These are phyloP conservation scores for Epinotia ramella DNA, from an alignment of 2,888 invertebrate genomes.

Conservation along the genomic window DNA sequence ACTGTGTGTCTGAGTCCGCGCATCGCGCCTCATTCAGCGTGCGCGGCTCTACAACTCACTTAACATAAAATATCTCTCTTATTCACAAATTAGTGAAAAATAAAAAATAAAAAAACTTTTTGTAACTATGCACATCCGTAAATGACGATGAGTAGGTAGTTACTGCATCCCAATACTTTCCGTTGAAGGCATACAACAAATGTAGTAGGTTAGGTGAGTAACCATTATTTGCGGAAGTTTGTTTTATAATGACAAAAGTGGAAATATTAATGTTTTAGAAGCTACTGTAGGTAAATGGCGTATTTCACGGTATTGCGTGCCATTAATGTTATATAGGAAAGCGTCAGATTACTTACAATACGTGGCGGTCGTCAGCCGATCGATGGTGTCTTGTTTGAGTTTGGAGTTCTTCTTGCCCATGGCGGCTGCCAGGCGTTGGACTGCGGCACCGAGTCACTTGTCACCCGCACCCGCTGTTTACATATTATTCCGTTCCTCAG, in stretches of 20 bases:
- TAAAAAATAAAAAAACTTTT: no score
- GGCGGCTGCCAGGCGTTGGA: conserved; percentile 60
- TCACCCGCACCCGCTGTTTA: conserved; percentile 66
- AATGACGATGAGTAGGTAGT: no score
- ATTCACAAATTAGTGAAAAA: no score
- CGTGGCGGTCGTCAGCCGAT: conserved; percentile 95
- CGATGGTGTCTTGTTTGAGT: conserved; percentile 97
- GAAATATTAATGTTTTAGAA: no score
- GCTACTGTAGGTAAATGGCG: background rate
- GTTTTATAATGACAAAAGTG: no score
- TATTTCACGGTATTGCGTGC: background rate
- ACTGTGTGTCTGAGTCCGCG: no score
- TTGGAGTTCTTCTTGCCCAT: conserved; percentile 99
- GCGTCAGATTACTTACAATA: conserved; percentile 92
- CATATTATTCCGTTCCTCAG: conserved; percentile 69
- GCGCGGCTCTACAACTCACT: background rate
- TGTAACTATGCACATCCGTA: no score
- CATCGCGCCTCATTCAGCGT: background rate
- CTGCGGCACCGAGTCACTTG: conserved; percentile 57
- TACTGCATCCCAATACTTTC: no score
- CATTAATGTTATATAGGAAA: background rate
- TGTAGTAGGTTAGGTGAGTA: no score
- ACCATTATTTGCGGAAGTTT: no score
- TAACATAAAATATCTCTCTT: background rate
- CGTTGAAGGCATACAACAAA: no score